phyloP scores from a whole-genome alignment of 2,113 vertebrate genomes.

The Pangasianodon hypophthalmus region DNA sequence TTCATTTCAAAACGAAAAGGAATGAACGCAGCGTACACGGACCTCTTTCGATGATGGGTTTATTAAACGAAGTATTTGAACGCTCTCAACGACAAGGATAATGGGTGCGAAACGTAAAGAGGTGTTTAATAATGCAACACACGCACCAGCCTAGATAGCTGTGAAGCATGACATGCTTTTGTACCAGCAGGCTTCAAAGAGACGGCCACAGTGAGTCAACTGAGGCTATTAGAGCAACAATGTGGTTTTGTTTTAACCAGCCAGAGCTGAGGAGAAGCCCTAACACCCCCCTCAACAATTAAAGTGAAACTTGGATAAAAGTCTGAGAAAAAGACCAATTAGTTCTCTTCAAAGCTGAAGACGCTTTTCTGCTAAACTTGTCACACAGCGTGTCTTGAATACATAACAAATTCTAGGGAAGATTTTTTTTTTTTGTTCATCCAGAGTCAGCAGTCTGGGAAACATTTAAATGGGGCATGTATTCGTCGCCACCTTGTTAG shows the following conservation, averaged over 20 bases:
- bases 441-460: constrained; percentile 8
- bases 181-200: constrained; percentile 46
- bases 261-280: constrained; percentile 18
- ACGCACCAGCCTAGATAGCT: background rate
- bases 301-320: constrained; percentile 42
- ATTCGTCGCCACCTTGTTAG: constrained; percentile 31
- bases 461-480: constrained; percentile 28
- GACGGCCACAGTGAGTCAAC: constrained; percentile 10
- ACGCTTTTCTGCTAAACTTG: constrained; percentile 4
- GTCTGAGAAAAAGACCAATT: constrained; percentile 15
- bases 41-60: background rate
- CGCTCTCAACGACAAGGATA: too few relatives aligned
- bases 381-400: constrained; percentile 17
- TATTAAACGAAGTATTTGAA: background rate
- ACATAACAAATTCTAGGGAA: constrained; percentile 9
- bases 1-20: background rate
- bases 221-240: constrained; percentile 19
- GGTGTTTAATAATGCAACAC: constrained; percentile 31
- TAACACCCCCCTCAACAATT: constrained; percentile 23
- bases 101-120: background rate
- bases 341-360: constrained; percentile 11
- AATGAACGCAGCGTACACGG: background rate
- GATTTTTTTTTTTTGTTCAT: background rate
- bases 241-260: constrained; percentile 40
- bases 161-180: background rate